phyloP scores from a whole-genome alignment of 2,797 vertebrate genomes.

The Liasis olivaceus region DNA sequence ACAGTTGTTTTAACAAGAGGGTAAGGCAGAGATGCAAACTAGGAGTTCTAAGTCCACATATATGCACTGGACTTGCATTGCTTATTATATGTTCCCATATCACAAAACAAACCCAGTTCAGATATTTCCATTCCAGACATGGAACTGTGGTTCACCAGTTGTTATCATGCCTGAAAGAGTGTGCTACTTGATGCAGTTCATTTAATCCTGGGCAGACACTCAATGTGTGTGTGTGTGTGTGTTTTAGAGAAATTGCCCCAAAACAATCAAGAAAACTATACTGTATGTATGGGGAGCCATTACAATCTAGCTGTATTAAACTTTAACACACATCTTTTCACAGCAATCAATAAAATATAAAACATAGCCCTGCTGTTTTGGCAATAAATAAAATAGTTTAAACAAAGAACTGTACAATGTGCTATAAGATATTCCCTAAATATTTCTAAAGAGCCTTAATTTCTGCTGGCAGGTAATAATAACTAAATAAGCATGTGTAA shows the following conservation, averaged over 20 bases:
- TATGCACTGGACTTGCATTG: not conserved
- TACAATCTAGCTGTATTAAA: not conserved
- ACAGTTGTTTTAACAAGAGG: not conserved
- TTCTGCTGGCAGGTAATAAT: slow-evolving; percentile 12
- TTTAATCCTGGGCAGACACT: not conserved
- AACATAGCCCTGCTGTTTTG: not conserved
- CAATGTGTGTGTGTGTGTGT: not conserved
- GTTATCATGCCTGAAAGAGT: not conserved
- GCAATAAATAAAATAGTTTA: slow-evolving; percentile 19
- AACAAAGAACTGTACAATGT: not conserved
- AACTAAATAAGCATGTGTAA: not conserved
- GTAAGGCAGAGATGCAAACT: not conserved
- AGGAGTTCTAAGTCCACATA: not conserved
- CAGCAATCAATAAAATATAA: slow-evolving; percentile 32
- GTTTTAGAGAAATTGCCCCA: not conserved
- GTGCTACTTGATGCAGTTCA: not conserved
- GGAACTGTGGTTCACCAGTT: not conserved
- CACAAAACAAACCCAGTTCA: not conserved
- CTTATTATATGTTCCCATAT: not conserved
- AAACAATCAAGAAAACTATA: not conserved
- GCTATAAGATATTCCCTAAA: not conserved
- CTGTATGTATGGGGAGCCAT: not conserved
- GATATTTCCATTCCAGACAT: not conserved
- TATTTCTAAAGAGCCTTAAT: slow-evolving; percentile 4
- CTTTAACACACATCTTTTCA: slow-evolving; percentile 9